A percentile compares a stretch with the other conserved stretches of the same genome.
These are phyloP conservation scores for Catocala sponsa DNA, from an alignment of 2,888 invertebrate species.

Conservation along the genomic window DNA sequence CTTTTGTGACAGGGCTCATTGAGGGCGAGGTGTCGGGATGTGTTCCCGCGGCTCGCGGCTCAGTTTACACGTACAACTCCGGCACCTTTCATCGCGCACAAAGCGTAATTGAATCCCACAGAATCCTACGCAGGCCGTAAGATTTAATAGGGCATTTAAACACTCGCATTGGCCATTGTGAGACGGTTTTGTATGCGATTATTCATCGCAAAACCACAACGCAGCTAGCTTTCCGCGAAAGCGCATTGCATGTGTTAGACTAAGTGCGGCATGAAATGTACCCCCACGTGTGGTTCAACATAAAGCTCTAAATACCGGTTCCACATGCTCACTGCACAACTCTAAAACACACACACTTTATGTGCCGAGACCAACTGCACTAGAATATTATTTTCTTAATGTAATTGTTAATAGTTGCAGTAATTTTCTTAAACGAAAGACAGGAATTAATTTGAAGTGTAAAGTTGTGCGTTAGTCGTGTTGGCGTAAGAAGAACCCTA, in stretches of 20 bases:
- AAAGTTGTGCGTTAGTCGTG: slow-evolving; percentile 61
- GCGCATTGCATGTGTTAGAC: slow-evolving; percentile 73
- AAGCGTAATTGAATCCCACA: slow-evolving; percentile 88
- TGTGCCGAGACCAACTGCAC: slow-evolving; percentile 43
- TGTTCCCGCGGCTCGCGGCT: slow-evolving; percentile 80
- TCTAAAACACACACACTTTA: slow-evolving; percentile 53
- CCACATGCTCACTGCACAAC: slow-evolving; percentile 50
- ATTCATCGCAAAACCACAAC: slow-evolving; percentile 82
- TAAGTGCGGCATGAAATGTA: slow-evolving; percentile 67
- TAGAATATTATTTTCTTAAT: slow-evolving; percentile 50
- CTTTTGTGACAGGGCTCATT: slow-evolving; percentile 87
- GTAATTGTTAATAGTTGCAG: slow-evolving; percentile 57
- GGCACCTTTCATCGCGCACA: slow-evolving; percentile 86
- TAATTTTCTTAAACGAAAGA: slow-evolving; percentile 52
- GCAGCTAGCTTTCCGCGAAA: slow-evolving; percentile 79
- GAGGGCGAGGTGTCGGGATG: slow-evolving; percentile 87
- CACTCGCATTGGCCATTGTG: slow-evolving; percentile 87
- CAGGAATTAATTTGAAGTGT: slow-evolving; percentile 61
- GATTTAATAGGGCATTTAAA: slow-evolving; percentile 88
- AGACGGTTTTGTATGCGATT: slow-evolving; percentile 84
- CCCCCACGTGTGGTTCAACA: slow-evolving; percentile 68
- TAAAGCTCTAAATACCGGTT: slow-evolving; percentile 61
- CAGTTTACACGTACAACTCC: slow-evolving; percentile 83
- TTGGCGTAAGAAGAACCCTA: slow-evolving; percentile 63
- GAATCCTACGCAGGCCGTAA: slow-evolving; percentile 86